A percentile compares a stretch with the other conserved stretches of the same genome.
Evolutionary conservation across 2,888 invertebrate genomes (phyloP).

Genomic region (Cyclophora punctaria): DNA sequence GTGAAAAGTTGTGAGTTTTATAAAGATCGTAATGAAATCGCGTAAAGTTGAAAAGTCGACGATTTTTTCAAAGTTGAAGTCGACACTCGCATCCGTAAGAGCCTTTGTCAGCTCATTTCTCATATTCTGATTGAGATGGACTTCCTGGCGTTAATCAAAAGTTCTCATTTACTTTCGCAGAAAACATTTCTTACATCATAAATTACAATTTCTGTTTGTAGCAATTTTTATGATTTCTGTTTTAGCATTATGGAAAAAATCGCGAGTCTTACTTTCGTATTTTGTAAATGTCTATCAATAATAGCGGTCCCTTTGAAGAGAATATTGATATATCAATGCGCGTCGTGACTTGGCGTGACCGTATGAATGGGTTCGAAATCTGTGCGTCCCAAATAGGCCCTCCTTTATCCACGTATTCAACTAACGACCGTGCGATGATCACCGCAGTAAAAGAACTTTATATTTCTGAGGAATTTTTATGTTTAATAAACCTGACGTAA

Average conservation of each 20-base stretch:
- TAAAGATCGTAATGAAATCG: constrained; percentile 45
- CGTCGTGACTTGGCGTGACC: constrained; percentile 22
- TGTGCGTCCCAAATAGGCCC: constrained; percentile 17
- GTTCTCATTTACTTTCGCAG: constrained; percentile 1
- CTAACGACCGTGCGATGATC: constrained; percentile 21
- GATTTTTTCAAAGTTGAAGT: constrained; percentile 31
- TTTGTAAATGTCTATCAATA: too few species aligned
- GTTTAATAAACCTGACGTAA: too few species aligned
- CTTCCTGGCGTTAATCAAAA: constrained; percentile 19
- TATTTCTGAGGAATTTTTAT: too few species aligned
- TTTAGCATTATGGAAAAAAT: too few species aligned
- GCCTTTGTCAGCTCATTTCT: constrained; percentile 51
- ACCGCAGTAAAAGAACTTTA: neutral
- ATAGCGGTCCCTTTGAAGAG: neutral
- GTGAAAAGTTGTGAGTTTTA: constrained; percentile 43
- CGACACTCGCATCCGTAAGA: constrained; percentile 32
- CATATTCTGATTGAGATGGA: constrained; percentile 42
- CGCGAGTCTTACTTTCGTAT: too few species aligned
- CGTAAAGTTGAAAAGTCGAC: constrained; percentile 24
- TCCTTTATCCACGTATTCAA: constrained; percentile 15
- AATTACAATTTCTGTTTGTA: too few species aligned
- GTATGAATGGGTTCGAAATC: constrained; percentile 20
- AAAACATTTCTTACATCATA: too few species aligned
- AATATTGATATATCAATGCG: neutral
- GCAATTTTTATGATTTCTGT: too few species aligned